A percentile compares a stretch with the other conserved stretches of the same genome.
These are phyloP conservation scores for Hybos culiciformis DNA, from an alignment of 2,888 invertebrate genomes.

Conservation along the genomic window DNA sequence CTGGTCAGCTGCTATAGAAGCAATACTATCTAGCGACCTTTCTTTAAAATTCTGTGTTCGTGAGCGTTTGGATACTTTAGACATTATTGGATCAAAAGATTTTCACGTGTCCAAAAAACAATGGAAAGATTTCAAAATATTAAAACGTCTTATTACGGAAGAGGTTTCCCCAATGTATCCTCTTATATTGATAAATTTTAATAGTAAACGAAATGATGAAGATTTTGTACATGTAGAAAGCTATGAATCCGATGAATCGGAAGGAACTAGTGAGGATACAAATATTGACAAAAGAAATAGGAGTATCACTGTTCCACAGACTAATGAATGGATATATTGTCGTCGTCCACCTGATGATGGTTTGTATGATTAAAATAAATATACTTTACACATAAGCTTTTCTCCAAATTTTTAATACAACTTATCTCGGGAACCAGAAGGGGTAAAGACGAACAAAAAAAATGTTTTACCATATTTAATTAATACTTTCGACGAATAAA, in stretches of 20 bases:
- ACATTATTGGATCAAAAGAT: slow-evolving; percentile 39
- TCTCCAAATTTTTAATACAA: too few species aligned
- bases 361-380: slow-evolving; percentile 19
- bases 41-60: slow-evolving; percentile 50
- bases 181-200: slow-evolving; percentile 26
- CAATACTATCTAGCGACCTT: slow-evolving; percentile 43
- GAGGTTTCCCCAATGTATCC: slow-evolving; percentile 28
- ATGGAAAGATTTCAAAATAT: slow-evolving; percentile 23
- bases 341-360: slow-evolving; percentile 22
- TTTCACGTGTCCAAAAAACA: slow-evolving; percentile 25
- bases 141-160: slow-evolving; percentile 20
- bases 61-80: slow-evolving; percentile 45
- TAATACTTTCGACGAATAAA: too few species aligned
- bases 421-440: too few species aligned
- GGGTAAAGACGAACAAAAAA: too few species aligned
- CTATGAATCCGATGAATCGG: slow-evolving; percentile 3
- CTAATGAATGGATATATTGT: slow-evolving; percentile 22
- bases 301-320: too few species aligned
- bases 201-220: too few species aligned
- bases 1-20: slow-evolving; percentile 47
- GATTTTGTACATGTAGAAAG: not conserved
- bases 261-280: not conserved
- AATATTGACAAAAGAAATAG: not conserved
- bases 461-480: too few species aligned
- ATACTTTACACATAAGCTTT: too few species aligned